These are phyloP conservation scores for Chelonus insularis DNA, from an alignment of 1,140 invertebrate species.

Conservation along the genomic window DNA sequence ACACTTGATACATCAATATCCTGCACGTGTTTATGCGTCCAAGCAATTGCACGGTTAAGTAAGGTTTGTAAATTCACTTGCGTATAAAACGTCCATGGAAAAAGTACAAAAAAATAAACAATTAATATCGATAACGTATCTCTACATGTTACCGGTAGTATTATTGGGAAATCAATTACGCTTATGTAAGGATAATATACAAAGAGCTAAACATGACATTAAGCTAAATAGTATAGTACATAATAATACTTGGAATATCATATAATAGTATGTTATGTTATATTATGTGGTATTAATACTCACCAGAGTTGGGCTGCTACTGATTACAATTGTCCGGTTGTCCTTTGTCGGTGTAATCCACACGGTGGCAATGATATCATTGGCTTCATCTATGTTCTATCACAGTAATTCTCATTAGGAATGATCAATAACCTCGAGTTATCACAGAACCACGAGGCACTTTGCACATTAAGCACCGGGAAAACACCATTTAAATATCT, in stretches of 20 bases:
- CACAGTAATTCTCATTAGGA: neutral
- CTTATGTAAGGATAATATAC: neutral
- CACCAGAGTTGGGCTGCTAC: no score
- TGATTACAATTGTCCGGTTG: neutral
- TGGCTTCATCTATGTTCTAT: neutral
- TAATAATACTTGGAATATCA: neutral
- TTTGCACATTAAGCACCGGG: no score
- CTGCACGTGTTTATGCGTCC: conserved; percentile 13
- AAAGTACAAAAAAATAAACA: conserved; percentile 1
- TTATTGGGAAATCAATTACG: conserved; percentile 9
- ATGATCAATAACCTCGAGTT: no score
- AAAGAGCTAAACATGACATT: neutral
- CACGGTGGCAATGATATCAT: neutral
- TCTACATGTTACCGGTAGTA: neutral
- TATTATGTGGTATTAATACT: no score
- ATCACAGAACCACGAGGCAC: no score
- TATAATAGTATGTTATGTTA: no score
- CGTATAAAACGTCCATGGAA: no score
- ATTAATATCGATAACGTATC: conserved; percentile 23
- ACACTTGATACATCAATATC: conserved; percentile 24
- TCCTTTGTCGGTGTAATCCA: neutral
- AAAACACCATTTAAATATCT: no score
- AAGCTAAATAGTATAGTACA: neutral
- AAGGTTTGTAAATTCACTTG: neutral
- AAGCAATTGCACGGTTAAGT: conserved; percentile 1